These are phyloP conservation scores for Parascotia fuliginaria DNA, from an alignment of 2,888 invertebrate species.

Conservation along the genomic window DNA sequence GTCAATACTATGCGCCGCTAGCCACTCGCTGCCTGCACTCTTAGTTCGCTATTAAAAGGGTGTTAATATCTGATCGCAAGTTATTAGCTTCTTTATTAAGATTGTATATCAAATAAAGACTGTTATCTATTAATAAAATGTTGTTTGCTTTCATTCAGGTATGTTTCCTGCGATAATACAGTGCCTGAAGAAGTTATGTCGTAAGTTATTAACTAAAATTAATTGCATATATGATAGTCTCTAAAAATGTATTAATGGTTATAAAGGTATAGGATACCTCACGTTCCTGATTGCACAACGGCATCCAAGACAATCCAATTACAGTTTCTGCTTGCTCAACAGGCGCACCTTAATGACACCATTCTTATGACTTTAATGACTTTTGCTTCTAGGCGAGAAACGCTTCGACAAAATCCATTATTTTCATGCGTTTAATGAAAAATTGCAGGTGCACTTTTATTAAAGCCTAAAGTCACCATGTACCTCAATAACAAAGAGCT, in stretches of 20 bases:
- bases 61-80: conserved; percentile 31
- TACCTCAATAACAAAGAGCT: background rate
- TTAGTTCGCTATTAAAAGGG: conserved; percentile 15
- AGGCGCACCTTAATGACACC: conserved; percentile 9
- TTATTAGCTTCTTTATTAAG: conserved; percentile 4
- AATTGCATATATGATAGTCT: too few species aligned
- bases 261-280: too few species aligned
- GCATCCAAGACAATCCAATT: conserved; percentile 23
- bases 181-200: background rate
- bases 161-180: background rate
- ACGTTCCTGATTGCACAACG: background rate
- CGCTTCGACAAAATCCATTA: background rate
- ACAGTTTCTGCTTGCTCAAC: conserved; percentile 8
- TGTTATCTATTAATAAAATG: background rate
- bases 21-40: conserved; percentile 3
- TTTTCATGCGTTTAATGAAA: background rate
- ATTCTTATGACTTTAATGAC: conserved; percentile 1
- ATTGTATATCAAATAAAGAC: background rate
- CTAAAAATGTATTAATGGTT: too few species aligned
- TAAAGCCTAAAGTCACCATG: background rate
- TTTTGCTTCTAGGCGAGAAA: background rate
- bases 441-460: background rate
- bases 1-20: conserved; percentile 27
- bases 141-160: background rate
- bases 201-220: background rate